Evolutionary conservation across 2,888 invertebrate genomes (phyloP), one percentile per base, ranked within the genome.

Genomic region (Limnephilus marmoratus): DNA sequence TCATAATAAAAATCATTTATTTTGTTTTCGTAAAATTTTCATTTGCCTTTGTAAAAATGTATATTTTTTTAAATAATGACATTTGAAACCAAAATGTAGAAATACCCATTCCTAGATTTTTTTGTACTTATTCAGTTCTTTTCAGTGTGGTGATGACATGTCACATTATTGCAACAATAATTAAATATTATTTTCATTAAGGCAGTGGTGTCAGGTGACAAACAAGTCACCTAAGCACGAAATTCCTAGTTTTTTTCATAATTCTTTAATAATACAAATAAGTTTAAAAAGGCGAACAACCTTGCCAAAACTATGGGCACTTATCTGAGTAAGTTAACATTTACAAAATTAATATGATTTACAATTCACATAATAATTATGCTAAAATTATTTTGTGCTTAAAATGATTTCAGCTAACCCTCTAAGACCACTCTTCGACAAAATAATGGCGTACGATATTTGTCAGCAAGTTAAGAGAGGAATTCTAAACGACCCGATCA

Each of bases 401-500:
- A 24, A 68, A n/a, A 68, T 68, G 68, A 68, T 68, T 68, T n/a
- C 68, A 68, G 68, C 68, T n/a, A 68, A 68, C 68, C 68, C 68
- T 2, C 68, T 68, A 24, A 68, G 68, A 68, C 24, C 24, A 9
- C 68, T 68, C 68, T 68, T 68, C 9, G 68, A 68, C 68, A 68
- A 68, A 68, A 68, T 68, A 68, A 68, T 68, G 68, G 68, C 24
- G 68, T 68, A 68, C 24, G n/a, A 68, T 24, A 24, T 68, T 18
- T 68, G 68, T 68, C 68, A 68, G n/a, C 24, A 68, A n/a, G 18
- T 68, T 24, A 68, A n/a, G 9, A 41, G 41, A 5, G 34, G 24
- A 24, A 41, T 85, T 85, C 18, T 85, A 85, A 81, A n/a, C 13
- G 45, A 81, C 31, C 90, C 90, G 18, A 81, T 90, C 15, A 81